Base-by-base conservation (phyloP, 1,140 invertebrate species). In the Sarcophaga peregrina region DNA sequence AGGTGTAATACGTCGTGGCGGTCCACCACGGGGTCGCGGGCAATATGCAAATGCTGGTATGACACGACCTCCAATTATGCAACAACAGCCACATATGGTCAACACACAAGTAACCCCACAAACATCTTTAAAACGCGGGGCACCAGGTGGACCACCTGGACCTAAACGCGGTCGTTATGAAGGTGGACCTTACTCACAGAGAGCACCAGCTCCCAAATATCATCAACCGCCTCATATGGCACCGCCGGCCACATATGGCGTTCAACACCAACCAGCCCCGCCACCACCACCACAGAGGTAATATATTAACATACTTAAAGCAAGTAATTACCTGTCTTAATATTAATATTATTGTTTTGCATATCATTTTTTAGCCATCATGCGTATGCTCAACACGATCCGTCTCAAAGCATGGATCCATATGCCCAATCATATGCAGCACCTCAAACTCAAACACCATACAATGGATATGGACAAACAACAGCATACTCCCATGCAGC, bases 91-190 rank as follows among this genome's bases (percentile, higher is more conserved):
- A 85, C 88, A 90, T 87, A 87, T 86, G 86, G 86, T 87, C 84
- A 90, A 90, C 86, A 88, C 89, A 84, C 89, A 90, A 88, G 86
- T 88, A 81, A 87, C 89, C 86, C 89, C 89, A 84, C 87, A 87
- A 85, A 89, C 86, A 85, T 87, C 89, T 85, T 85, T 90, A 80
- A 90, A 90, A 87, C 87, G 89, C 25, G 89, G 89, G 83, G 89
- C 89, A 81, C 89, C 89, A 72, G 89, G 89, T 84, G 89, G 89
- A 81, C 84, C 83, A 0, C 89, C 89, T 58, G 85, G 89, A 54
- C 89, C 89, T n/a, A 90, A 90, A 68, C 86, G 89, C 48, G 89
- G 89, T 82, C 87, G 89, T 80, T 90, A 90, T 80, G 89, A 90
- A 72, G 86, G 86, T 37, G 88, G 89, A 78, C 89, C 89, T 15